phyloP scores from a whole-genome alignment of 2,797 vertebrate species.

The Acrossocheilus wenchowensis region DNA sequence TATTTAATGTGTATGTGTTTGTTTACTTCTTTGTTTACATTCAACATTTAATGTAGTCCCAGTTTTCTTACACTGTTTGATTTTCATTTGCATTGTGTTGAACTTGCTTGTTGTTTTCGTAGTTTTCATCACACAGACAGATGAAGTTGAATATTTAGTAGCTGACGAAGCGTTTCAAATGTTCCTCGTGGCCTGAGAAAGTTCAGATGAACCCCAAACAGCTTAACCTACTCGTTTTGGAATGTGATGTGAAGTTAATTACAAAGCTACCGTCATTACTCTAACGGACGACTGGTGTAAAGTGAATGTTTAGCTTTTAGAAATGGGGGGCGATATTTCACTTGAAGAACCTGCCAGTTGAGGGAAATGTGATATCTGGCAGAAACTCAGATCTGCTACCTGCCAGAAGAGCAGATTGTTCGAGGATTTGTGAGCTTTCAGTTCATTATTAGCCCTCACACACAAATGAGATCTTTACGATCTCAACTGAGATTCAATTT shows the following conservation, averaged over 20 bases:
- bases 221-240: neutral
- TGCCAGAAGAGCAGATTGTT: slow-evolving; percentile 1
- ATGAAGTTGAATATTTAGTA: no score
- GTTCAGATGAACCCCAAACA: neutral
- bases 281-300: slow-evolving; percentile 14
- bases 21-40: neutral
- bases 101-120: neutral
- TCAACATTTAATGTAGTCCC: neutral
- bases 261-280: slow-evolving; percentile 28
- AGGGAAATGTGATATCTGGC: neutral
- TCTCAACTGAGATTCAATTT: neutral
- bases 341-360: neutral
- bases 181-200: neutral
- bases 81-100: neutral
- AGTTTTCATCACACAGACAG: neutral
- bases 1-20: neutral
- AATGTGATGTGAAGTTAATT: slow-evolving; percentile 47
- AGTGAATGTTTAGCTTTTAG: slow-evolving; percentile 26
- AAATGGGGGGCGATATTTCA: slow-evolving; percentile 40
- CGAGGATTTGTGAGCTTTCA: slow-evolving; percentile 16
- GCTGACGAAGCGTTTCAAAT: neutral
- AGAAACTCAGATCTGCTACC: neutral
- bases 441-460: neutral
- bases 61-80: neutral
- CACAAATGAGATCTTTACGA: neutral